Conservation (phyloP, 2,888 invertebrate genomes). For the Sabatieria punctata region DNA sequence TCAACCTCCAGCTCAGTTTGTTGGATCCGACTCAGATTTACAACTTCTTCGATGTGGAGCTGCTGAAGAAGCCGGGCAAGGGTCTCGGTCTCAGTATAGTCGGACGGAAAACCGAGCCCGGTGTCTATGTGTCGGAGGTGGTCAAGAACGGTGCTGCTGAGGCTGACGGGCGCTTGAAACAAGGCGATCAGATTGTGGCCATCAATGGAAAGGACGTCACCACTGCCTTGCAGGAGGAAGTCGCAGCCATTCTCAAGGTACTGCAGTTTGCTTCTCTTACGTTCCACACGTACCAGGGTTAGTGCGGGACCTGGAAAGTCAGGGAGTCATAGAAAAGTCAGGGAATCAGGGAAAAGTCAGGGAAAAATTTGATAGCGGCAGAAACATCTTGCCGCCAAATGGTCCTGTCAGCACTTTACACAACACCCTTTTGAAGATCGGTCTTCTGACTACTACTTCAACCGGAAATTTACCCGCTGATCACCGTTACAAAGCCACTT, state of each 20-base stretch:
- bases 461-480: too few species aligned
- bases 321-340: too few species aligned
- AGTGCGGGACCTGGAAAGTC: too few species aligned
- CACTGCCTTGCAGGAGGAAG: conserved; percentile 51
- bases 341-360: too few species aligned
- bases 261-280: too few species aligned
- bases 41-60: conserved; percentile 45
- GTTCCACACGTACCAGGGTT: too few species aligned
- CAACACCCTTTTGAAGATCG: too few species aligned
- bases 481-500: too few species aligned
- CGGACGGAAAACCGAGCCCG: conserved; percentile 53
- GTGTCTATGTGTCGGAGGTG: conserved; percentile 78
- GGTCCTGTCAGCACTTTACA: too few species aligned
- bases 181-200: conserved; percentile 71
- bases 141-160: conserved; percentile 73
- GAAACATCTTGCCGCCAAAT: too few species aligned
- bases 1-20: conserved; percentile 25
- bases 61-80: conserved; percentile 68
- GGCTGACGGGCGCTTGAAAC: conserved; percentile 67
- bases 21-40: conserved; percentile 35
- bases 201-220: conserved; percentile 64
- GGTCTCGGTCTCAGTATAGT: conserved; percentile 64
- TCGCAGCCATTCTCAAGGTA: conserved; percentile 66
- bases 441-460: too few species aligned
- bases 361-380: too few species aligned